Conservation (phyloP, 2,113 vertebrate genomes). For the Hyperopisus bebe region DNA sequence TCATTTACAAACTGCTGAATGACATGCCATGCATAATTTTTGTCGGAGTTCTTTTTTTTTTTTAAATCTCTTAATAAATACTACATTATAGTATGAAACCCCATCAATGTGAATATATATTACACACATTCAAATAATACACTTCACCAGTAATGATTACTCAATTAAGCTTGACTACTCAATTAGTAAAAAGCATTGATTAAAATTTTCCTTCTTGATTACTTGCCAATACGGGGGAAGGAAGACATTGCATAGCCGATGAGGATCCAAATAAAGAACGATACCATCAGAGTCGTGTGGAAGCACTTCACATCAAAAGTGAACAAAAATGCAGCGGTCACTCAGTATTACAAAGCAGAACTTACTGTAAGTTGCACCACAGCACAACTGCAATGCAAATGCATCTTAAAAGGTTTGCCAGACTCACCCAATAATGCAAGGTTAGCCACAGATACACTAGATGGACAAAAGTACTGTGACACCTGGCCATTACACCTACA, state of each 20-base stretch:
- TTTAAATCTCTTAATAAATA: not conserved
- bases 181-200: no score
- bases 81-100: not conserved
- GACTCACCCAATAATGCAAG: not conserved
- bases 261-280: no score
- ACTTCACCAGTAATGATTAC: not conserved
- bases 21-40: not conserved
- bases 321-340: no score
- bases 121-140: not conserved
- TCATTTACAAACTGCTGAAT: not conserved
- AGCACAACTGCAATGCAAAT: not conserved
- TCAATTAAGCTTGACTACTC: not conserved
- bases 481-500: not conserved
- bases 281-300: no score
- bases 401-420: not conserved
- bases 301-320: no score
- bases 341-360: no score
- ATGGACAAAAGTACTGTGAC: not conserved
- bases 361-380: no score
- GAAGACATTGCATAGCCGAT: no score
- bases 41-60: not conserved
- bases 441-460: not conserved
- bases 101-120: not conserved
- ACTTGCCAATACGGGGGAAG: no score
- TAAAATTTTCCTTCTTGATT: no score